Evolutionary conservation across 1,140 invertebrate genomes (phyloP).

Genomic region (Drosophila arizonae): DNA sequence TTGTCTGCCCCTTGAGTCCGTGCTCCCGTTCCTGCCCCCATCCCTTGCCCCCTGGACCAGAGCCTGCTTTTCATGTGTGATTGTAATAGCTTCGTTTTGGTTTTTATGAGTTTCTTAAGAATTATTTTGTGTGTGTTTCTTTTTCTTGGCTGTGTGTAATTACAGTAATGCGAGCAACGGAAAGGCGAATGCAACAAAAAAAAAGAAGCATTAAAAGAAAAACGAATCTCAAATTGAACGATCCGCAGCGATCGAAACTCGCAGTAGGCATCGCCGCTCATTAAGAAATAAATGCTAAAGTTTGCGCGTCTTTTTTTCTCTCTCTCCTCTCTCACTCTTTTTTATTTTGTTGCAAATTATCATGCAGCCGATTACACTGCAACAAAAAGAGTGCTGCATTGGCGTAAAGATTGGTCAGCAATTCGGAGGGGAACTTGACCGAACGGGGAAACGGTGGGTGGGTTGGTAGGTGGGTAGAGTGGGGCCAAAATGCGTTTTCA

Average conservation of each 20-base stretch:
- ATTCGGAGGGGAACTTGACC: not conserved
- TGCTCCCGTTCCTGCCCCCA: too few relatives aligned
- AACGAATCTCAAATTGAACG: constrained; percentile 57
- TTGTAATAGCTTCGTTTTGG: constrained; percentile 74
- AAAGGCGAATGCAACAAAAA: constrained; percentile 27
- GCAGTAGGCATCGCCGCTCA: constrained; percentile 61
- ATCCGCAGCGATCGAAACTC: constrained; percentile 29
- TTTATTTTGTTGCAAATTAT: constrained; percentile 50
- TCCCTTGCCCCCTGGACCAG: not conserved
- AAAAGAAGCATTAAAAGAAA: constrained; percentile 39
- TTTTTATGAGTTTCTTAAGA: constrained; percentile 77
- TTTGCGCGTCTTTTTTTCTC: constrained; percentile 1
- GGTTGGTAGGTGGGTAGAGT: not conserved
- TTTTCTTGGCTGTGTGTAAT: constrained; percentile 56
- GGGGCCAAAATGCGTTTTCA: constrained; percentile 40
- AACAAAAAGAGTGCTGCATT: constrained; percentile 26
- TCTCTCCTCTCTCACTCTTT: not conserved
- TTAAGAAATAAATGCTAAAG: constrained; percentile 57
- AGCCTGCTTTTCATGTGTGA: constrained; percentile 56
- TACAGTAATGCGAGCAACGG: constrained; percentile 65
- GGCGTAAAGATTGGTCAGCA: constrained; percentile 3
- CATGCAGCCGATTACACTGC: constrained; percentile 24
- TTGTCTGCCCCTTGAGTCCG: not conserved
- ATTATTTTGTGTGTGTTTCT: constrained; percentile 63
- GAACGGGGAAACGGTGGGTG: not conserved